These are phyloP conservation scores for Cephus pygmeus DNA, from an alignment of 2,888 invertebrate species.

Conservation along the genomic window DNA sequence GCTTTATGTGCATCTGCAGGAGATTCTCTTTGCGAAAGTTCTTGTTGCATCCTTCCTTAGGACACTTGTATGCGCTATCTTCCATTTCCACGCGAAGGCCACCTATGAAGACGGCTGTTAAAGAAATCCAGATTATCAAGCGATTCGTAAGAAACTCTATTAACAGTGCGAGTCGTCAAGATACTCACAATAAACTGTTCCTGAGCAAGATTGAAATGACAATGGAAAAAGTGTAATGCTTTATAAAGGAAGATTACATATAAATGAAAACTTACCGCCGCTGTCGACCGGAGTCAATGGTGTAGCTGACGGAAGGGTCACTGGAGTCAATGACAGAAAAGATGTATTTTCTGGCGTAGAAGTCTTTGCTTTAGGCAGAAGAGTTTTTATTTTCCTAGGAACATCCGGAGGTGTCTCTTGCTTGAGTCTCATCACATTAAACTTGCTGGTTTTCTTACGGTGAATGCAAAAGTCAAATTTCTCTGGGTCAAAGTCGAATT, in stretches of 20 bases:
- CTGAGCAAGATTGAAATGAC: slow-evolving; percentile 27
- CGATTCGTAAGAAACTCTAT: background rate
- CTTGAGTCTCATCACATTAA: slow-evolving; percentile 30
- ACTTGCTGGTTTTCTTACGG: slow-evolving; percentile 60
- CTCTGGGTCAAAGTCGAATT: slow-evolving; percentile 67
- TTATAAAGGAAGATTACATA: background rate
- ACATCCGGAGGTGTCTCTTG: slow-evolving; percentile 42
- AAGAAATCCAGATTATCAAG: slow-evolving; percentile 54
- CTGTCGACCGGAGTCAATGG: slow-evolving; percentile 42
- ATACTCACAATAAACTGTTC: slow-evolving; percentile 55
- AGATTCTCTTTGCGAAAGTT: slow-evolving; percentile 91
- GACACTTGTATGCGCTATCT: slow-evolving; percentile 77
- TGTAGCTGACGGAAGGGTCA: slow-evolving; percentile 2
- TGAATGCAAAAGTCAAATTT: slow-evolving; percentile 73
- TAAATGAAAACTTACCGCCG: slow-evolving; percentile 43
- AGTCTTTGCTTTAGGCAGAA: slow-evolving; percentile 56
- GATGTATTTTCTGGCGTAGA: slow-evolving; percentile 17
- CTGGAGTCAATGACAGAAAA: slow-evolving; percentile 19
- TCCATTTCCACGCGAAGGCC: slow-evolving; percentile 72
- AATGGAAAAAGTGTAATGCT: background rate
- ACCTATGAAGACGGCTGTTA: slow-evolving; percentile 65
- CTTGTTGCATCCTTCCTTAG: slow-evolving; percentile 86
- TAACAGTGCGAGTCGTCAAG: background rate
- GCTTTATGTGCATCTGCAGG: slow-evolving; percentile 93
- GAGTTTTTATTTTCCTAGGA: slow-evolving; percentile 59